Evolutionary conservation across 2,113 vertebrate species (phyloP).

Genomic region (Hystrix cristata): DNA sequence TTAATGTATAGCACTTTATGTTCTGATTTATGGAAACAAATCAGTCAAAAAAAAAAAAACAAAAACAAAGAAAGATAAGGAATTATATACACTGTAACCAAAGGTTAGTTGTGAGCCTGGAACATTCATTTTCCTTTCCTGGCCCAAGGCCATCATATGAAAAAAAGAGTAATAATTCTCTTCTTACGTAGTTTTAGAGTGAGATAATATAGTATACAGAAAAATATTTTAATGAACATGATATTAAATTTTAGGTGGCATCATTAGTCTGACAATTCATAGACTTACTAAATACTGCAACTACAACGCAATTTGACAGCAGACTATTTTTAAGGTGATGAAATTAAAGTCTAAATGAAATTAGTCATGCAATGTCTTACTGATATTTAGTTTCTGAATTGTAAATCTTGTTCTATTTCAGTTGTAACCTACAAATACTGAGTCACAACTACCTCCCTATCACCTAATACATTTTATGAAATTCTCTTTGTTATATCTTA

Average conservation of each 20-base stretch:
- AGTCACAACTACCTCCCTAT: background rate
- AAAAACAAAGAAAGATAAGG: background rate
- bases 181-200: background rate
- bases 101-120: background rate
- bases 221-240: constrained; percentile 51
- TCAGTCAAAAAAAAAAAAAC: background rate
- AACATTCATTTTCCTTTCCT: constrained; percentile 18
- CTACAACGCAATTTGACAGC: background rate
- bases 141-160: background rate
- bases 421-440: constrained; percentile 7
- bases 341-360: constrained; percentile 54
- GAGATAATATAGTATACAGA: constrained; percentile 13
- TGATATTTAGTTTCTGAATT: constrained; percentile 2
- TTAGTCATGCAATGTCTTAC: constrained; percentile 21
- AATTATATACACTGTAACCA: background rate
- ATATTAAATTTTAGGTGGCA: constrained; percentile 23
- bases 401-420: background rate
- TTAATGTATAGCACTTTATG: background rate
- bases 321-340: constrained; percentile 31
- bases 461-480: background rate
- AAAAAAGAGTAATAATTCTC: background rate
- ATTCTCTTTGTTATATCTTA: background rate
- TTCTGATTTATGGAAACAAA: constrained; percentile 38
- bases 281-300: constrained; percentile 2
- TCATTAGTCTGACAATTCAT: constrained; percentile 45